These are phyloP conservation scores for Eurois occulta DNA, from an alignment of 2,888 invertebrate genomes.

Conservation along the genomic window DNA sequence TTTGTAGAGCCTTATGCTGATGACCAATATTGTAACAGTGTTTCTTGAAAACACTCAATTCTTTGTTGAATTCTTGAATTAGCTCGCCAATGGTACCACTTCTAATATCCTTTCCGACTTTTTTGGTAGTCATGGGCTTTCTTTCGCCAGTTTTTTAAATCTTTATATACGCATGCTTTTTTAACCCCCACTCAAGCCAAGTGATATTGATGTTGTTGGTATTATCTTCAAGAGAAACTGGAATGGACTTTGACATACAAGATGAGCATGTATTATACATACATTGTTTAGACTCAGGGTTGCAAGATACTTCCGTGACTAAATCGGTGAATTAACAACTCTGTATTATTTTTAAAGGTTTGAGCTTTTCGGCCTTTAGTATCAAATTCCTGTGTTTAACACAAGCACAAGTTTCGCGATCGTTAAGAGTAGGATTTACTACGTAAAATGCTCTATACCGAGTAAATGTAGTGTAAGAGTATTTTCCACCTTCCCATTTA, in stretches of 20 bases:
- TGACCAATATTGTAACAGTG: slow-evolving; percentile 31
- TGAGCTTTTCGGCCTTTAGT: no score
- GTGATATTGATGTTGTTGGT: slow-evolving; percentile 43
- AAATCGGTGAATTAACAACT: no score
- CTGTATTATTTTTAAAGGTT: no score
- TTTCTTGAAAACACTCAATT: slow-evolving; percentile 29
- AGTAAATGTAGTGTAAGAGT: no score
- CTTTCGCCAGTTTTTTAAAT: slow-evolving; percentile 34
- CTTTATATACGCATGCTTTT: slow-evolving; percentile 37
- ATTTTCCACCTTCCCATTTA: no score
- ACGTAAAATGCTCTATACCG: no score
- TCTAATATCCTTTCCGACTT: slow-evolving; percentile 46
- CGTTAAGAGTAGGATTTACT: no score
- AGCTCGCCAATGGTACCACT: slow-evolving; percentile 31
- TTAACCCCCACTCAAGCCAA: slow-evolving; percentile 36
- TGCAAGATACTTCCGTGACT: no score
- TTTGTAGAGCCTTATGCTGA: slow-evolving; percentile 28
- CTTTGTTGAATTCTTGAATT: slow-evolving; percentile 33
- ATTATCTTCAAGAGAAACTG: slow-evolving; percentile 46
- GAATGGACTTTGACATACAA: slow-evolving; percentile 37
- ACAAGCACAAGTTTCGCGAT: no score
- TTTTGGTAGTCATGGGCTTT: slow-evolving; percentile 36
- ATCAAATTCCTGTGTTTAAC: no score
- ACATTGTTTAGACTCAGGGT: slow-evolving; percentile 40
- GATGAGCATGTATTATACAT: slow-evolving; percentile 51